Conservation (phyloP, 2,113 vertebrate genomes). For the Stictonetta naevosa region DNA sequence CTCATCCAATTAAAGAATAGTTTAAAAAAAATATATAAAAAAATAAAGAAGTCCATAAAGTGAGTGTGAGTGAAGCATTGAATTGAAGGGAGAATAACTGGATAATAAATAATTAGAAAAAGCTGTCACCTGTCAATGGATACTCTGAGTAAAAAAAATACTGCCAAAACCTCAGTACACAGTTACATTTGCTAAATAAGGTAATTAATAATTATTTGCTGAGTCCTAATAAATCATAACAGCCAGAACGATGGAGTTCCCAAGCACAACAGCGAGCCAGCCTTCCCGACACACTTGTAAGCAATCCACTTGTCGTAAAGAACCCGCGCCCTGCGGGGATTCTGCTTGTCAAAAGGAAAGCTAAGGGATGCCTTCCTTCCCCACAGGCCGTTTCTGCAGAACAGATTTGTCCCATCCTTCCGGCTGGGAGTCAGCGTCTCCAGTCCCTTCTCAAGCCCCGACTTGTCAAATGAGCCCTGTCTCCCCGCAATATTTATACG, state of each 20-base stretch:
- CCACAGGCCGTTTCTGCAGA: background rate
- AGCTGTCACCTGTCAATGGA: background rate
- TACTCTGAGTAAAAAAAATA: conserved; percentile 34
- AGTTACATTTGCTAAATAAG: conserved; percentile 50
- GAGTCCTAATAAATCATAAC: conserved; percentile 35
- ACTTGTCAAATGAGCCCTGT: conserved; percentile 21
- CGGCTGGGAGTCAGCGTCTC: background rate
- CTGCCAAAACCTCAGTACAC: background rate
- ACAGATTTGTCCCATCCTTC: background rate
- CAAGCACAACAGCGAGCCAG: background rate
- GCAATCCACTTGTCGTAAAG: background rate
- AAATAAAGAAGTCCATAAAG: background rate
- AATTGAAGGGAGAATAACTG: conserved; percentile 23
- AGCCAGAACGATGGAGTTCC: background rate
- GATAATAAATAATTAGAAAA: conserved; percentile 45
- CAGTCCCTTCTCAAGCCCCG: background rate
- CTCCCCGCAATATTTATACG: conserved; percentile 47
- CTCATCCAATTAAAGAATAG: background rate
- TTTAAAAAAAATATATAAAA: background rate
- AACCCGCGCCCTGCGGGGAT: background rate
- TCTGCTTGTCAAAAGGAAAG: conserved; percentile 1
- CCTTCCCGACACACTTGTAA: background rate
- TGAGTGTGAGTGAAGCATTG: background rate
- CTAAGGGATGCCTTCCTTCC: background rate
- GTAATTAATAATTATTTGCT: conserved; percentile 50